Conservation (phyloP, 2,113 vertebrate species). For the Rhinoptilus africanus region DNA sequence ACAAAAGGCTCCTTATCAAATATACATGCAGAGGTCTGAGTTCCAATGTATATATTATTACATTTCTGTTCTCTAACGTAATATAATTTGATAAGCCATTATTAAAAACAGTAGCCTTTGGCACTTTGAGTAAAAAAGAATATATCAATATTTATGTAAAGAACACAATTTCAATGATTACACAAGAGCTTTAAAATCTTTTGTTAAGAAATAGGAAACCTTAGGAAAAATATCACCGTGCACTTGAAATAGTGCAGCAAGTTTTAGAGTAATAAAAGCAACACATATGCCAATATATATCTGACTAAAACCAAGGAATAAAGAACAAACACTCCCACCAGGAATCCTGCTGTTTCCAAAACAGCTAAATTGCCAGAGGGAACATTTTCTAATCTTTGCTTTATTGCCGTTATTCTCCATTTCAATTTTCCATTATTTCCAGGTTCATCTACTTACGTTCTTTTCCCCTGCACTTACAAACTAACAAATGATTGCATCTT, state of each 20-base stretch:
- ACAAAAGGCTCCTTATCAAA: conserved; percentile 85
- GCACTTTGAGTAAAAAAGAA: conserved; percentile 87
- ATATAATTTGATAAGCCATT: conserved; percentile 76
- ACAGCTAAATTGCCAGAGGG: conserved; percentile 67
- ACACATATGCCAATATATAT: conserved; percentile 57
- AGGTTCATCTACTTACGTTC: conserved; percentile 51
- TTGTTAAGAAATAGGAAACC: conserved; percentile 81
- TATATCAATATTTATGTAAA: conserved; percentile 84
- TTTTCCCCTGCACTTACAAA: conserved; percentile 47
- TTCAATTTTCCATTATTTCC: conserved; percentile 65
- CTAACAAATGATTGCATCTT: conserved; percentile 53
- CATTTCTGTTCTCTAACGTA: conserved; percentile 74
- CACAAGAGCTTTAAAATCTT: conserved; percentile 83
- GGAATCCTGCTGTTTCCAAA: conserved; percentile 63
- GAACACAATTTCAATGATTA: conserved; percentile 79
- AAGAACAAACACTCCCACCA: conserved; percentile 66
- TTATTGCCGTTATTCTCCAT: conserved; percentile 76
- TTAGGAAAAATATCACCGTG: conserved; percentile 78
- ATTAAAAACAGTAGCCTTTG: conserved; percentile 89
- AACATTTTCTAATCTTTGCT: conserved; percentile 67
- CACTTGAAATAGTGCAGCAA: conserved; percentile 78
- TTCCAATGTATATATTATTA: conserved; percentile 73
- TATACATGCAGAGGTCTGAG: conserved; percentile 82
- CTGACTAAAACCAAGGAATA: conserved; percentile 65
- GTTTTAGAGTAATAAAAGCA: conserved; percentile 73